These are phyloP conservation scores for Philypnodon macrostomus DNA, from an alignment of 2,797 vertebrate species.

Conservation along the genomic window DNA sequence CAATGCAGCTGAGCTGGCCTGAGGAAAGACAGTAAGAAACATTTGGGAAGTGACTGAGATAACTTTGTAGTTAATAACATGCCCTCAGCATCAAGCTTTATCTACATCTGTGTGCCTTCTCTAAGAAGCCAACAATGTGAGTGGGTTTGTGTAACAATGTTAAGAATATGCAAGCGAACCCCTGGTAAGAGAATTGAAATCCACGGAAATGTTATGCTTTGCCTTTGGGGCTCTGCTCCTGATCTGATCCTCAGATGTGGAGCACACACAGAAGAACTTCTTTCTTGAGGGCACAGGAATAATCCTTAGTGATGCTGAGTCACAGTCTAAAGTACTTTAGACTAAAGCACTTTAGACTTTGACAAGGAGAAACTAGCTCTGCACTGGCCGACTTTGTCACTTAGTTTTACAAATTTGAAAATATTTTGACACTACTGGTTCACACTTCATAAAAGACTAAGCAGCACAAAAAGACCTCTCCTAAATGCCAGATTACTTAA, in stretches of 20 bases:
- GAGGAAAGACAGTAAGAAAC: not conserved
- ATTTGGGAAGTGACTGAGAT: not conserved
- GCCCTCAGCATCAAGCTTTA: not conserved
- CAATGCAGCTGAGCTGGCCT: constrained; percentile 86
- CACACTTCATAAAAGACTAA: not conserved
- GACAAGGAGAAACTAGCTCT: constrained; percentile 35
- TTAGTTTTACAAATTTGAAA: constrained; percentile 10
- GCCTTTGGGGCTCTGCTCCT: constrained; percentile 23
- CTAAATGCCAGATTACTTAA: too few species aligned
- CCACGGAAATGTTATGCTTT: not conserved
- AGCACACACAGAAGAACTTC: constrained; percentile 34
- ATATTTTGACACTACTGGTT: constrained; percentile 17
- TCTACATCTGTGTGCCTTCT: not conserved
- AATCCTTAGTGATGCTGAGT: constrained; percentile 69
- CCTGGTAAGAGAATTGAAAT: constrained; percentile 5
- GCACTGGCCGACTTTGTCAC: constrained; percentile 10
- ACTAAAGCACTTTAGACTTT: too few species aligned
- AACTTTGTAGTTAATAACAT: not conserved
- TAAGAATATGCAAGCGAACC: constrained; percentile 3
- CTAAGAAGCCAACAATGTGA: not conserved
- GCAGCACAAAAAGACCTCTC: constrained; percentile 6
- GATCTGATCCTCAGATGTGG: constrained; percentile 20
- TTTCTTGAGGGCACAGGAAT: constrained; percentile 40
- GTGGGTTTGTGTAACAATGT: not conserved
- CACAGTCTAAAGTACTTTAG: constrained; percentile 55